These are phyloP conservation scores for Megaptera novaeangliae DNA, from an alignment of 2,113 vertebrate genomes.

Conservation along the genomic window DNA sequence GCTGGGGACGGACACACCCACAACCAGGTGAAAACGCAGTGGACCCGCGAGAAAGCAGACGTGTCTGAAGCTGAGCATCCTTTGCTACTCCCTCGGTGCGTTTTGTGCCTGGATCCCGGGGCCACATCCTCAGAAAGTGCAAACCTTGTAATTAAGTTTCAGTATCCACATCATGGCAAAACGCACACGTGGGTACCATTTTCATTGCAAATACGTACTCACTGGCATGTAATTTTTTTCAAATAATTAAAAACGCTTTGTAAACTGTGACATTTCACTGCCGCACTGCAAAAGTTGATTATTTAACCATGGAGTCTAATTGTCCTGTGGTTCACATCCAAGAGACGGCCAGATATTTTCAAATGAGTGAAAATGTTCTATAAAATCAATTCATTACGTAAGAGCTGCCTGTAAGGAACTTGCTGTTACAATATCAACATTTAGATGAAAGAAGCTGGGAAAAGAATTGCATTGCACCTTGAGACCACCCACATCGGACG, in stretches of 20 bases:
- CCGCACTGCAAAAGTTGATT: constrained; percentile 50
- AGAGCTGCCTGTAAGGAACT: neutral
- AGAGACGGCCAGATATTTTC: constrained; percentile 62
- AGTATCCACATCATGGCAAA: neutral
- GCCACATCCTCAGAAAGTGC: accelerated
- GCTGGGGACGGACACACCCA: accelerated
- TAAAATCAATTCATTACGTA: constrained; percentile 57
- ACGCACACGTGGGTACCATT: neutral
- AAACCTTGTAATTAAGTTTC: neutral
- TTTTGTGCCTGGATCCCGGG: accelerated
- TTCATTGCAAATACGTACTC: constrained; percentile 46
- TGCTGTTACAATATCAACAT: neutral
- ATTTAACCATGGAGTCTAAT: constrained; percentile 70
- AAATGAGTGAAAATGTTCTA: constrained; percentile 61
- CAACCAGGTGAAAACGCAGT: neutral
- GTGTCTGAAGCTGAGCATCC: accelerated
- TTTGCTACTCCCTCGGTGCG: accelerated
- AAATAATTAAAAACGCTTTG: constrained; percentile 74
- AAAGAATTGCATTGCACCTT: neutral
- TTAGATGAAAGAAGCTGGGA: neutral
- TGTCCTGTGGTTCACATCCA: constrained; percentile 66
- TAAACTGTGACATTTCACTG: constrained; percentile 46
- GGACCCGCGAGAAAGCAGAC: accelerated
- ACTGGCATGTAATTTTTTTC: neutral
- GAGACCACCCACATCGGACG: accelerated